Evolutionary conservation across 64 coral and sea anemone genomes (phyloP), one percentile per base, ranked within the genome.

Genomic region (Montipora cactus): DNA sequence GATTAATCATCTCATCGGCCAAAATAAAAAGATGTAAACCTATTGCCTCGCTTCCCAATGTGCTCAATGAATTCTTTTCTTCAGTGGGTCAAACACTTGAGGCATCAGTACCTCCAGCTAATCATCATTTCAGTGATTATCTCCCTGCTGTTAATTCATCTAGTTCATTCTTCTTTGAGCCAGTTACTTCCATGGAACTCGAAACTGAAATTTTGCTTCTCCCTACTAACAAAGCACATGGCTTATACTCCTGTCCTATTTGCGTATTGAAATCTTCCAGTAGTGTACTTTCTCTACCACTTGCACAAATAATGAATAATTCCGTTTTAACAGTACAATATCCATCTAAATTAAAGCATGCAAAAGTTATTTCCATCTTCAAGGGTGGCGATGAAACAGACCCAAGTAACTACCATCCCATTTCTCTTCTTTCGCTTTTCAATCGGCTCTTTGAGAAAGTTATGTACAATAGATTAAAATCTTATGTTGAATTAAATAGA

Each of bases 371-470:
- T 67, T 8, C 64, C 64, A 67, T 67, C 64, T 46, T 77, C 75
- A 77, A 77, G 44, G 28, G 75, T 77, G 75, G 75, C 45, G 75
- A 77, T 77, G 75, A 77, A 49, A 77, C 75, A 44, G 75, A 77
- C 46, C 75, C 75, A 47, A 49, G 75, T 77, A 77, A 77, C 75
- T 77, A 77, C 8, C 44, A 11, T 77, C 75, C 75, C 75, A 77
- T 77, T 77, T 77, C 75, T 77, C 75, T 77, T 77, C 75, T 77
- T 77, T 77, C 75, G 15, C 75, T 50, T 13, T 77, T 77, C 75
- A 77, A 77, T 77, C 44, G 64, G 64, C 64, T 67, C 64, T 67
- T 67, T 67, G 64, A 67, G 64, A 67, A 67, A 67, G 64, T 67
- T 67, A 67, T 67, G 64, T 16, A 67, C 16, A 67, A 67, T 67